Evolutionary conservation across 1,140 invertebrate genomes (phyloP), one percentile per base, ranked within the genome.

Genomic region (Branchinecta lynchi): DNA sequence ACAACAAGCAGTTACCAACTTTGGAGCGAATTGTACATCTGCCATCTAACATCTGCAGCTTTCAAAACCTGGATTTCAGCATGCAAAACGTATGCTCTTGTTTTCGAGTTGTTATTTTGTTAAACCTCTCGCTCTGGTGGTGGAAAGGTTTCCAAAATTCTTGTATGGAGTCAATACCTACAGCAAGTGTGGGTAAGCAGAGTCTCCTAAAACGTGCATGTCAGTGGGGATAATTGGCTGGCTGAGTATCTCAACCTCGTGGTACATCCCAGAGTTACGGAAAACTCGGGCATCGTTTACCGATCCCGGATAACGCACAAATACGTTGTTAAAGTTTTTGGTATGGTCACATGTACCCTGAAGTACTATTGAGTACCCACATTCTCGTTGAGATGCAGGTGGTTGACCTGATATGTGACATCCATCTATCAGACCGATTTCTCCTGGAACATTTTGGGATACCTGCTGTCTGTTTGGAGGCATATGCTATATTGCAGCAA

Each of bases 21-120:
- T 44, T 5, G 20, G 17, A 68, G 43, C n/a, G 20, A 20, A 44
- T 68, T 68, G 21, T 15, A 68, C 44, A 17, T 20, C 15, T 68
- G 32, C n/a, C 44, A 68, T 68, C 17, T 68, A 68, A 7, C 21
- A 44, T 43, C 20, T 68, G 67, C 12, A 20, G 20, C 45, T 44
- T 68, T 21, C 67, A 3, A 68, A 68, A 67, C 17, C 67, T 68
- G 6, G 10, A 12, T 68, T 68, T 68, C 12, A 68, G 43, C 20
- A 44, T 44, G 17, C 67, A 21, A 68, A 68, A 68, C 12, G 43
- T 17, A 15, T 68, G 21, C 20, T 44, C 67, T 32, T 8, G 67
- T 43, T 20, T 45, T 20, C n/a, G 66, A 67, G n/a, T n/a, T 20
- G 6, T 67, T 67, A n/a, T n/a, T 32, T 67, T 68, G 45, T 68